These are phyloP conservation scores for Nesometra sesokonis DNA, from an alignment of 35 echinoderm and acorn worm species.

Conservation along the genomic window DNA sequence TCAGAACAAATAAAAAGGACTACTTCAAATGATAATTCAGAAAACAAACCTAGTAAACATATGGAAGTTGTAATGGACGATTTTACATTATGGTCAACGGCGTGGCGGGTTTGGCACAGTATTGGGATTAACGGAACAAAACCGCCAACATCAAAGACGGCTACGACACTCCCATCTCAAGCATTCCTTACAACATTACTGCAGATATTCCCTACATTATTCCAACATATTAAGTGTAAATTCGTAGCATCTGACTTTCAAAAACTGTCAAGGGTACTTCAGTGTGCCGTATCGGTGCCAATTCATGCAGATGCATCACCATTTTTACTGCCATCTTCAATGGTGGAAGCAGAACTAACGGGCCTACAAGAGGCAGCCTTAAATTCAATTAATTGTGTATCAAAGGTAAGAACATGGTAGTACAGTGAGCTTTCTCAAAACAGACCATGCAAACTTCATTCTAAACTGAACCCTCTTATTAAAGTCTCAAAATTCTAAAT, in stretches of 20 bases:
- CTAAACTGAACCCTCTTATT: too few species aligned
- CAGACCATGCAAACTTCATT: too few species aligned
- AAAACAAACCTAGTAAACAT: not conserved
- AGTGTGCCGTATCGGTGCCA: conserved; percentile 87
- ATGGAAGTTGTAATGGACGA: conserved; percentile 25
- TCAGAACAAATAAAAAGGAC: not conserved
- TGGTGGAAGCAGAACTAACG: conserved; percentile 64
- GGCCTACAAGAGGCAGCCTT: conserved; percentile 69
- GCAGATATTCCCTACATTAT: conserved; percentile 89
- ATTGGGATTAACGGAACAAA: conserved; percentile 71
- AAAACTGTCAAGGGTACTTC: conserved; percentile 74
- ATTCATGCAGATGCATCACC: conserved; percentile 87
- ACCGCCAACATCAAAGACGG: conserved; percentile 43
- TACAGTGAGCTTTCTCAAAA: too few species aligned
- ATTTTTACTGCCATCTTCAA: conserved; percentile 69
- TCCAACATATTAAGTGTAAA: conserved; percentile 60
- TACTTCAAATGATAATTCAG: not conserved
- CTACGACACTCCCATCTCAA: conserved; percentile 58
- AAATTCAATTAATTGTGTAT: conserved; percentile 67
- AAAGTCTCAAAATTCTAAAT: too few species aligned
- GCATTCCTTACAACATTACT: conserved; percentile 79
- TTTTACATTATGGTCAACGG: conserved; percentile 77
- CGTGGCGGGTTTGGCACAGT: conserved; percentile 86
- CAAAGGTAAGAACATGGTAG: conserved; percentile 34
- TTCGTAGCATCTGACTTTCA: conserved; percentile 89